Base-by-base conservation (phyloP, 2,113 vertebrate species). In the Poeciliopsis turrubarensis region DNA sequence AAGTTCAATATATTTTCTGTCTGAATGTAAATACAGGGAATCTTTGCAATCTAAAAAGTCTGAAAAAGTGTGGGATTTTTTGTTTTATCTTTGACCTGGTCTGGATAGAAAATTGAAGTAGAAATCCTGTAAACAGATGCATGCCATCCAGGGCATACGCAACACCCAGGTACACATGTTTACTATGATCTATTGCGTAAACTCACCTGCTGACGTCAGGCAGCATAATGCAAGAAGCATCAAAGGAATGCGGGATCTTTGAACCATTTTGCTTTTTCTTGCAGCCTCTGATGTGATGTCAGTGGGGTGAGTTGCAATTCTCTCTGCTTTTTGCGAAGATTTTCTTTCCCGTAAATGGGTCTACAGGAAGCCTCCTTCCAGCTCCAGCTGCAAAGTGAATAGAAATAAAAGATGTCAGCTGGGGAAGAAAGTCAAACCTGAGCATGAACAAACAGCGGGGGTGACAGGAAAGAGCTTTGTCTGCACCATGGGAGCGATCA, bases 151-250 rank as follows among this genome's bases (percentile, higher is more conserved):
- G 17, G 5, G 22, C 15, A 69, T 63, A 30, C 54, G 5, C 34
- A 12, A 34, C 12, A 10, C 3, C 51, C 47, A 19, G 54, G 29
- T 61, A 60, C 10, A 76, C 34, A 64, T 25, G 30, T 10, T 44
- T 65, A 25, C 51, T 19, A 34, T 9, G 22, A 71, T 31, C 19
- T 22, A 19, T 25, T 41, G 74, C 47, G 71, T 32, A 14, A 68
- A 77, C 91, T 75, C 93, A 95, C 95, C 94, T 93, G 92, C 92
- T 79, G 82, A 88, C 44, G 85, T 81, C 66, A 88, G 37, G 84
- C 79, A 85, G 74, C 77, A 92, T 39, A 92, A 62, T 32, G 88
- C 72, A 9, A 94, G 84, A 26, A 95, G 80, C 25, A 93, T 60
- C 39, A 84, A 29, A 6, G 73, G 60, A 30, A 82, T 5, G 51